Conservation (phyloP, 2,888 invertebrate species). For the Sturmia bella region DNA sequence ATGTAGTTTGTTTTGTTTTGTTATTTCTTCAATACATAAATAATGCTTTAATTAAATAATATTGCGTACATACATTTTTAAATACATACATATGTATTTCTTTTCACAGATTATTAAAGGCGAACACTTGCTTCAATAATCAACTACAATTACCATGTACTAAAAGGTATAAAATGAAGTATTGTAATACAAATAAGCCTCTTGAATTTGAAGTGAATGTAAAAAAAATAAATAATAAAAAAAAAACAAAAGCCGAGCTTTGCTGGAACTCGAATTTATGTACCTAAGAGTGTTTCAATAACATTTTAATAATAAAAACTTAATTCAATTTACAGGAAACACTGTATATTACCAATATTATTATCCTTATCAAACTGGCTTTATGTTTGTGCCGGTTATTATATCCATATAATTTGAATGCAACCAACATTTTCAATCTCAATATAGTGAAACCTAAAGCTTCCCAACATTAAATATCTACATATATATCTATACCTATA, state of each 20-base stretch:
- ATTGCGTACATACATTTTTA: conserved; percentile 28
- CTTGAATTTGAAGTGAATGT: too few species aligned
- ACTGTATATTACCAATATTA: conserved; percentile 79
- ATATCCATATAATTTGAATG: conserved; percentile 67
- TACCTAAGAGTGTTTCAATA: background rate
- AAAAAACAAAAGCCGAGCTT: conserved; percentile 65
- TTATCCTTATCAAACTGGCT: conserved; percentile 70
- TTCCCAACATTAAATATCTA: conserved; percentile 24
- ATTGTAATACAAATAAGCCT: too few species aligned
- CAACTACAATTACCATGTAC: conserved; percentile 32
- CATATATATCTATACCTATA: background rate
- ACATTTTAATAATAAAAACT: background rate
- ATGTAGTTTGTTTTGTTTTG: background rate
- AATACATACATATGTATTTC: conserved; percentile 37
- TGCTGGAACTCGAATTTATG: background rate
- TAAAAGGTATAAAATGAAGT: conserved; percentile 60
- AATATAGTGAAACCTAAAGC: conserved; percentile 55
- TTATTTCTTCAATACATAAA: background rate
- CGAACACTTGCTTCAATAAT: conserved; percentile 16
- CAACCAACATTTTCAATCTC: conserved; percentile 29
- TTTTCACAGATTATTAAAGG: conserved; percentile 63
- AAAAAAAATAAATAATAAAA: conserved; percentile 4
- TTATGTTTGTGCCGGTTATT: conserved; percentile 77
- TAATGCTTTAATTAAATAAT: background rate
- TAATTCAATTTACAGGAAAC: conserved; percentile 71